Percentiles rank a stretch among this genome's conserved stretches.
phyloP scores from a whole-genome alignment of 2,113 vertebrate genomes.

The Gopherus flavomarginatus region DNA sequence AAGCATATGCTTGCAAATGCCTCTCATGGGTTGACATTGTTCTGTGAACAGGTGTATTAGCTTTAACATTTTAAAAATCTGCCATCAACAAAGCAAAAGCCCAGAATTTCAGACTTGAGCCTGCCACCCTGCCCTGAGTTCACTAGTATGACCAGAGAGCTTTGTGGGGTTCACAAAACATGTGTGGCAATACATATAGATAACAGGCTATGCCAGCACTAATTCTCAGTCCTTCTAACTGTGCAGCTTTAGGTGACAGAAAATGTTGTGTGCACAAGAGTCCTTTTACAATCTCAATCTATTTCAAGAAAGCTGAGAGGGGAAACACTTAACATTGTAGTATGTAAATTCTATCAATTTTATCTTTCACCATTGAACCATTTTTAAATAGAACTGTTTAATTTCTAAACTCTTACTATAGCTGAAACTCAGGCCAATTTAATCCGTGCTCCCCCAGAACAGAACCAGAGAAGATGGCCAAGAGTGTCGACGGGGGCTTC shows the following conservation, averaged over 20 bases:
- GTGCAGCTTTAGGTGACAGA: background rate
- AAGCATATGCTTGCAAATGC: background rate
- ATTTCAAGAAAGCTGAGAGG: background rate
- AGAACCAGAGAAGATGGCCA: background rate
- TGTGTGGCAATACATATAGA: background rate
- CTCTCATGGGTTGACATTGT: background rate
- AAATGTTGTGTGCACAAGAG: background rate
- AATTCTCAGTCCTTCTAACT: background rate
- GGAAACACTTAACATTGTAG: background rate
- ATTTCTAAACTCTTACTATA: background rate
- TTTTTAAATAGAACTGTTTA: background rate
- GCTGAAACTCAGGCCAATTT: background rate
- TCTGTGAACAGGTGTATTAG: background rate
- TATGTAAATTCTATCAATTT: background rate
- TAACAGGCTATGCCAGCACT: background rate
- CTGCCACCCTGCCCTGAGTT: background rate
- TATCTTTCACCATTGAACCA: background rate
- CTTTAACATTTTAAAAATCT: background rate
- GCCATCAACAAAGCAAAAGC: background rate
- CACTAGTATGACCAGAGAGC: background rate
- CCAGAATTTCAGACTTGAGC: background rate
- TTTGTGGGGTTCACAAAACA: background rate
- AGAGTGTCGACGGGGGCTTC: background rate
- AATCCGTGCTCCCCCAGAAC: background rate
- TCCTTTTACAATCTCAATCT: background rate